These are phyloP conservation scores for Tokudaia muenninki DNA, from an alignment of 2,797 vertebrate species.

Conservation along the genomic window DNA sequence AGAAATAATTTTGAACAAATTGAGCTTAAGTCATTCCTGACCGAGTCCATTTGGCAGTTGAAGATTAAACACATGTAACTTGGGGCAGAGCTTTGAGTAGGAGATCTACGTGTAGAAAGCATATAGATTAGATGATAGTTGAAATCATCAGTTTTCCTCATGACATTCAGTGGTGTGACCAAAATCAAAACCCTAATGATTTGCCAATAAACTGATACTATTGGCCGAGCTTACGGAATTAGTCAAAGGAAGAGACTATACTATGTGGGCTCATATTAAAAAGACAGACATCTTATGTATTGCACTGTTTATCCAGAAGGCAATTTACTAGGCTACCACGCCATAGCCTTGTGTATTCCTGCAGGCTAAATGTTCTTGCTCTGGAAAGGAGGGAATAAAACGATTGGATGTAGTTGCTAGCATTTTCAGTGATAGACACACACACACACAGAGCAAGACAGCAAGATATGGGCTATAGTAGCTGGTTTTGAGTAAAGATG, in stretches of 20 bases:
- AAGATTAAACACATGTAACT: neutral
- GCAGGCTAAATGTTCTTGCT: constrained; percentile 50
- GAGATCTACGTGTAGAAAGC: neutral
- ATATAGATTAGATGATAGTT: neutral
- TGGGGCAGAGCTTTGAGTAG: neutral
- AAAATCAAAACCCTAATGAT: constrained; percentile 16
- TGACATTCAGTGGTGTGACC: constrained; percentile 15
- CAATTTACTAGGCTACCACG: neutral
- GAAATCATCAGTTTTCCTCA: constrained; percentile 38
- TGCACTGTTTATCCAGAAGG: neutral
- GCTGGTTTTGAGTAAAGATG: constrained; percentile 49
- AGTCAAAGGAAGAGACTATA: neutral
- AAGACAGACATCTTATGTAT: neutral
- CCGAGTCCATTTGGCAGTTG: neutral
- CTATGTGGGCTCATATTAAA: constrained; percentile 9
- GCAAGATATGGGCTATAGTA: constrained; percentile 53
- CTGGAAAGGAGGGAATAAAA: constrained; percentile 57
- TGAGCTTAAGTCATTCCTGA: neutral
- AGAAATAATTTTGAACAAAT: constrained; percentile 34
- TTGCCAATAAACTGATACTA: constrained; percentile 48
- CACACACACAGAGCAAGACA: constrained; percentile 40
- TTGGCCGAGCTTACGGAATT: constrained; percentile 24
- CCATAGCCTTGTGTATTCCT: constrained; percentile 1
- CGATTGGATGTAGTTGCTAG: constrained; percentile 29
- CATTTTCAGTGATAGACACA: constrained; percentile 69